Evolutionary conservation across 2,113 vertebrate species (phyloP).

Genomic region (Paratilapia polleni): DNA sequence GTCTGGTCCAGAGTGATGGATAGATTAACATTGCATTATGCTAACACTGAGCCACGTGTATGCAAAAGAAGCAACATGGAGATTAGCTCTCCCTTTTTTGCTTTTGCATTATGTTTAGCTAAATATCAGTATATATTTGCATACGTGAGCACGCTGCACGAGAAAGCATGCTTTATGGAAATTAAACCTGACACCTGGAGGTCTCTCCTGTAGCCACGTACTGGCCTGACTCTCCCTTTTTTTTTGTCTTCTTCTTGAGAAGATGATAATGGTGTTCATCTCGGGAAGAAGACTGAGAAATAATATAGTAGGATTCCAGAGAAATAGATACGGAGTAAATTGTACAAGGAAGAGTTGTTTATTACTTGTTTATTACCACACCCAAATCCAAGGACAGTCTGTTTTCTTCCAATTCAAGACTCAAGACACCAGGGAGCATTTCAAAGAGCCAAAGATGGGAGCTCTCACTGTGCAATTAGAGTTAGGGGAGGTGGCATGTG

Average conservation of each 20-base stretch:
- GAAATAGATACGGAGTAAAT: slow-evolving; percentile 19
- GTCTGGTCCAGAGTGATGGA: background rate
- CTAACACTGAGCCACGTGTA: background rate
- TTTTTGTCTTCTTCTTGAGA: background rate
- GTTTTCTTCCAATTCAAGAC: slow-evolving; percentile 5
- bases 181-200: background rate
- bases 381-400: background rate
- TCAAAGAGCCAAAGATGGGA: slow-evolving; percentile 10
- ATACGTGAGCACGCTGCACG: background rate
- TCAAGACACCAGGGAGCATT: slow-evolving; percentile 2
- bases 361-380: slow-evolving; percentile 30
- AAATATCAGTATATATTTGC: background rate
- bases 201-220: background rate
- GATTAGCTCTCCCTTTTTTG: background rate
- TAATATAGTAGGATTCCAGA: slow-evolving; percentile 16
- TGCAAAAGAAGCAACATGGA: background rate
- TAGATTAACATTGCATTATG: background rate
- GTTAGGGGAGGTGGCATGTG: slow-evolving; percentile 51
- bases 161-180: slow-evolving; percentile 5
- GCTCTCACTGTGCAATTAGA: slow-evolving; percentile 59
- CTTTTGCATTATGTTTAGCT: background rate
- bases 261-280: background rate
- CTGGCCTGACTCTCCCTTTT: background rate
- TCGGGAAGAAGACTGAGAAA: background rate
- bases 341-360: slow-evolving; percentile 16